These are phyloP conservation scores for Schizothorax lantsangensis DNA, from an alignment of 2,797 vertebrate genomes.

Conservation along the genomic window DNA sequence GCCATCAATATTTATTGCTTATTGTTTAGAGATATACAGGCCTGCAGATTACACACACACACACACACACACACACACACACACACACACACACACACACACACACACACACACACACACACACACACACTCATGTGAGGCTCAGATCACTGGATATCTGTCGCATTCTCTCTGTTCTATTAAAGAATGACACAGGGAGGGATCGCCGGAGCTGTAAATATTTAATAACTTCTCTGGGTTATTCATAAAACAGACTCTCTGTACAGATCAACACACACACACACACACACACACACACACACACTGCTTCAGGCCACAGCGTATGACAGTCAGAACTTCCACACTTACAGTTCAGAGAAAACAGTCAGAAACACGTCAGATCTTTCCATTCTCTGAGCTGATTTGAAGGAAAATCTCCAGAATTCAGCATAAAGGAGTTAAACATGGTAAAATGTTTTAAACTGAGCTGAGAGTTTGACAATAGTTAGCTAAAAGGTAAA, in stretches of 20 bases:
- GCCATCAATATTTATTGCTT: conserved; percentile 66
- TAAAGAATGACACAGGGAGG: conserved; percentile 78
- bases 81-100: conserved; percentile 3
- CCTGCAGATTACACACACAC: conserved; percentile 44
- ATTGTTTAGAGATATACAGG: conserved; percentile 53
- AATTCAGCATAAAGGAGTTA: background rate
- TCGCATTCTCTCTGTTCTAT: conserved; percentile 70
- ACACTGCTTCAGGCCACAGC: background rate
- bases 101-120: conserved; percentile 17
- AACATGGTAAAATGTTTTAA: no score
- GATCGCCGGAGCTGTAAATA: conserved; percentile 77
- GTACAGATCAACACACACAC: conserved; percentile 51
- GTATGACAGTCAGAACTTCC: conserved; percentile 1
- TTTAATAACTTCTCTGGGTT: conserved; percentile 77
- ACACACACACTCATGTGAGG: conserved; percentile 25
- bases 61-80: conserved; percentile 7
- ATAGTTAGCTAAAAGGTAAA: background rate
- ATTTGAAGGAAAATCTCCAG: background rate
- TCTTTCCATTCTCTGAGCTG: background rate
- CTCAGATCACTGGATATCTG: conserved; percentile 59
- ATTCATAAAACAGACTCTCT: conserved; percentile 72
- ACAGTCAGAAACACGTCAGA: background rate
- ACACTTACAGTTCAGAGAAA: conserved; percentile 12
- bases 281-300: conserved; percentile 7
- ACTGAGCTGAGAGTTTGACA: background rate